Evolutionary conservation across 1,140 invertebrate genomes (phyloP), one percentile per base, ranked within the genome.

Genomic region (Magallana gigas): DNA sequence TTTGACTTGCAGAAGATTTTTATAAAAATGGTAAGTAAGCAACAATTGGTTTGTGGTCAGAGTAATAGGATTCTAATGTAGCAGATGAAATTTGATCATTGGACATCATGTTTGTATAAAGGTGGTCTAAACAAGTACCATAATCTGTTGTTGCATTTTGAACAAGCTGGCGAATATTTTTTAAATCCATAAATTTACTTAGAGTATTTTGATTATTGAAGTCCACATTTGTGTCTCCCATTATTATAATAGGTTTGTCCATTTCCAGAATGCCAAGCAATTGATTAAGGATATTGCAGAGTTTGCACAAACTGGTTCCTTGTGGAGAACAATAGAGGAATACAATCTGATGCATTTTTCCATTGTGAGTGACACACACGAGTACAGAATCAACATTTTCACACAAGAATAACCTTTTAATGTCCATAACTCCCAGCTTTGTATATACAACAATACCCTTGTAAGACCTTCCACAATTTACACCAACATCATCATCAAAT

Each of bases 81-180:
- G 71, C 87, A 64, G 8, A 85, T 1, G 18, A 56, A 56, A 68
- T 8, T 57, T 83, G 48, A 23, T 82, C 23, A 9, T 57, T 29
- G 7, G 11, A 16, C 14, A 14, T 29, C 16, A 85, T 56, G 57
- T 57, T 88, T 76, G 57, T 64, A 83, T 85, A 88, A 12, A 88
- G 85, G 48, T 88, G 84, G 59, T 88, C 87, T 9, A 88, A 58
- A 71, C 87, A 88, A n/a, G 87, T 83, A 36, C 60, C 84, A 71
- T 85, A 88, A 85, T 88, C 84, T 80, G 87, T 88, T 18, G 87
- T 88, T 6, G 29, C 84, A 83, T 16, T 23, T 9, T 60, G 23
- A 12, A 64, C 11, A 16, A 85, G 64, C 23, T 83, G 76, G 4
- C 16, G 18, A 29, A 85, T 83, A 59, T 18, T 6, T 16, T 12